phyloP scores from a whole-genome alignment of 2,797 vertebrate species.

The Smutsia temminckii region DNA sequence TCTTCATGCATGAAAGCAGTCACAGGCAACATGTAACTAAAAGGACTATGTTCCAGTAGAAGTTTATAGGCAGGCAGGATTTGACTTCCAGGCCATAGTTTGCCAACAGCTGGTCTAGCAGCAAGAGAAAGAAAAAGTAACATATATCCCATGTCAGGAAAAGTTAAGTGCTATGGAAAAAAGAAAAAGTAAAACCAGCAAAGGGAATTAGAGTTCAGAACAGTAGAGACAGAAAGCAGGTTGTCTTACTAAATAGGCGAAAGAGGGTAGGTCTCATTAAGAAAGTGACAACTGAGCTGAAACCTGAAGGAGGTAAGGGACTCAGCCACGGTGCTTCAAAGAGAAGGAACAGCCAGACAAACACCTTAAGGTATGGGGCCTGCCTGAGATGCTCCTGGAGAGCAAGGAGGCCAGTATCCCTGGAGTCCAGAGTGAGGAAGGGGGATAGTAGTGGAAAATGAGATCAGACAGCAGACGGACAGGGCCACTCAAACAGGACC shows the following conservation, averaged over 20 bases:
- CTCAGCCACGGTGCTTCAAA: not conserved
- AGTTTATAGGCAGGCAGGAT: not conserved
- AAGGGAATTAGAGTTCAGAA: not conserved
- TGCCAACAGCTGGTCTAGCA: conserved; percentile 1
- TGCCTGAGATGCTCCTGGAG: not conserved
- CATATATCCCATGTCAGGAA: not conserved
- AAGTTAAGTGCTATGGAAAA: not conserved
- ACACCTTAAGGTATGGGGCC: not conserved
- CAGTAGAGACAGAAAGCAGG: not conserved
- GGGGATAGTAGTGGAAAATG: not conserved
- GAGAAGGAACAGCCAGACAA: not conserved
- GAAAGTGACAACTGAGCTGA: not conserved
- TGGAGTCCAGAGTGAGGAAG: not conserved
- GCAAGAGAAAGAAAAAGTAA: not conserved
- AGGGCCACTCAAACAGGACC: not conserved
- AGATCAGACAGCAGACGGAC: not conserved
- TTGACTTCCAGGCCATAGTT: not conserved
- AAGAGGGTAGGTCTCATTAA: not conserved
- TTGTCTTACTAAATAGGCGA: not conserved
- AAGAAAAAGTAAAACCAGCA: not conserved
- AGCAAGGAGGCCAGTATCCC: not conserved
- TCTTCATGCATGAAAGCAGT: not conserved
- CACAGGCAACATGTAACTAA: conserved; percentile 26
- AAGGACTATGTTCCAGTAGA: not conserved
- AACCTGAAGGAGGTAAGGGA: not conserved